phyloP scores from a whole-genome alignment of 2,797 vertebrate genomes.

The Sparus aurata region DNA sequence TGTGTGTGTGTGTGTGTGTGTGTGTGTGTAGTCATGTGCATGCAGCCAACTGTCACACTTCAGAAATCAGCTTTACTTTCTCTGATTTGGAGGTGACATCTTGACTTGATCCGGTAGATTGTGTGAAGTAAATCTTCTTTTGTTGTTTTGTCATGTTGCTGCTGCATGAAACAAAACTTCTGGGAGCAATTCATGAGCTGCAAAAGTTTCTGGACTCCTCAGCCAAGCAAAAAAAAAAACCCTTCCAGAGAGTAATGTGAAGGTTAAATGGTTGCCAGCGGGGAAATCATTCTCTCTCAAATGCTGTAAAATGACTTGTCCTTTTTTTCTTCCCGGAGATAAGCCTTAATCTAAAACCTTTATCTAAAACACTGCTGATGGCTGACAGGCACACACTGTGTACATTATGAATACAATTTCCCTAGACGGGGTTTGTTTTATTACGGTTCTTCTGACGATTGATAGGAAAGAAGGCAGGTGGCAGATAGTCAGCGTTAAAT shows the following conservation, averaged over 20 bases:
- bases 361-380: conserved; percentile 27
- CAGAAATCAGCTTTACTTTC: conserved; percentile 54
- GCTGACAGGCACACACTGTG: conserved; percentile 15
- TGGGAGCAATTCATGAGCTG: conserved; percentile 15
- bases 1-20: background rate
- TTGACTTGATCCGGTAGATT: conserved; percentile 56
- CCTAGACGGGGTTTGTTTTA: background rate
- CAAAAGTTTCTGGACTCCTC: conserved; percentile 39
- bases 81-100: conserved; percentile 44
- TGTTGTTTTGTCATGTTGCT: conserved; percentile 48
- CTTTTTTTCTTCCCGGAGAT: conserved; percentile 30
- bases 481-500: background rate
- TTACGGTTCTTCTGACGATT: conserved; percentile 2
- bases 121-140: conserved; percentile 55
- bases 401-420: conserved; percentile 25
- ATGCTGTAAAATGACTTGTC: conserved; percentile 17
- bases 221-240: conserved; percentile 10
- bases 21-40: background rate
- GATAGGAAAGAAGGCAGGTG: conserved; percentile 13
- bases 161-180: conserved; percentile 33
- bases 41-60: conserved; percentile 34
- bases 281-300: conserved; percentile 19
- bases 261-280: conserved; percentile 37
- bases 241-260: conserved; percentile 21
- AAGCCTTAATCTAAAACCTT: conserved; percentile 49